Evolutionary conservation across 2,888 invertebrate genomes (phyloP).

Genomic region (Ectemnius cavifrons): DNA sequence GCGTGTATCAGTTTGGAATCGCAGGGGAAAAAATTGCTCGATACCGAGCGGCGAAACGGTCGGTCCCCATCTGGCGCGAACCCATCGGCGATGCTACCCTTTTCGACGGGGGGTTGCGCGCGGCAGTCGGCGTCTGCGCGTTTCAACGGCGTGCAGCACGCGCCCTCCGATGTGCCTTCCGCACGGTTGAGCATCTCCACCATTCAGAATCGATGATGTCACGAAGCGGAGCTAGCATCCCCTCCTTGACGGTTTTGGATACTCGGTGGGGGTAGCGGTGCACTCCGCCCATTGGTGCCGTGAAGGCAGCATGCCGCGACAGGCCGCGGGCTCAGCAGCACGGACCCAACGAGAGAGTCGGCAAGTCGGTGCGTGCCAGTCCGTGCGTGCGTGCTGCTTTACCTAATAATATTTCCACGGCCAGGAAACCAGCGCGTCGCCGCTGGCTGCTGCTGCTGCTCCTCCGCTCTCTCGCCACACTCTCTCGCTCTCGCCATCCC

Average conservation of each 20-base stretch:
- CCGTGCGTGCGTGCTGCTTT: slow-evolving; percentile 63
- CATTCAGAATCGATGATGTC: slow-evolving; percentile 78
- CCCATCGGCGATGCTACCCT: slow-evolving; percentile 46
- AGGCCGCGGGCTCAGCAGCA: slow-evolving; percentile 60
- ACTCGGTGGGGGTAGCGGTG: slow-evolving; percentile 47
- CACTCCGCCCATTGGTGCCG: slow-evolving; percentile 63
- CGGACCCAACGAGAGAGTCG: slow-evolving; percentile 63
- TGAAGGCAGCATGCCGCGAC: slow-evolving; percentile 57
- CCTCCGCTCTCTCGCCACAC: slow-evolving; percentile 10
- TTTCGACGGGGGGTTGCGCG: slow-evolving; percentile 36
- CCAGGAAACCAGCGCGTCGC: slow-evolving; percentile 44
- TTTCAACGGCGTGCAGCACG: slow-evolving; percentile 50
- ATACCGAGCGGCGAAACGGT: slow-evolving; percentile 47
- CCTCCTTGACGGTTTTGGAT: slow-evolving; percentile 42
- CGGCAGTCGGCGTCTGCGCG: slow-evolving; percentile 60
- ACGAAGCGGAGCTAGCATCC: slow-evolving; percentile 68
- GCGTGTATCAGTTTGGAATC: not conserved
- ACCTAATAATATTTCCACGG: slow-evolving; percentile 66
- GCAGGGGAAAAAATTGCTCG: slow-evolving; percentile 4
- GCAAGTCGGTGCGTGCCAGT: slow-evolving; percentile 66
- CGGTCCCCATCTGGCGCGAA: slow-evolving; percentile 67
- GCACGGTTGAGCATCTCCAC: slow-evolving; percentile 77
- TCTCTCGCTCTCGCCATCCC: slow-evolving; percentile 11
- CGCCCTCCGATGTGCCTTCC: slow-evolving; percentile 77
- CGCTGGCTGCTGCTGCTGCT: slow-evolving; percentile 17